phyloP scores from a whole-genome alignment of 92 coral and sea anemone species.

The Metridium senile region DNA sequence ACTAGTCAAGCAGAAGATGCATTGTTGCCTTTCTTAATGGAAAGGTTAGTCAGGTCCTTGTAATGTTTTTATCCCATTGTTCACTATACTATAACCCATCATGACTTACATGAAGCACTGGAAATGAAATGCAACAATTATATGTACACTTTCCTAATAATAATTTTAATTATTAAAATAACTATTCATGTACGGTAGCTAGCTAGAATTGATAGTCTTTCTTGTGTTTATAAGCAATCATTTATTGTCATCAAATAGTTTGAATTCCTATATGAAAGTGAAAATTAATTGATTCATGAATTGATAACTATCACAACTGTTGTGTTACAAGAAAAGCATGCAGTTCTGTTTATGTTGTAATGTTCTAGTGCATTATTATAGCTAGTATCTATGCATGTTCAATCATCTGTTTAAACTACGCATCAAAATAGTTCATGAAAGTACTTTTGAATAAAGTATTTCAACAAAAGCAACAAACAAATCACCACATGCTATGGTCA shows the following conservation, averaged over 20 bases:
- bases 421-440: background rate
- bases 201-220: background rate
- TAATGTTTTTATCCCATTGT: no score
- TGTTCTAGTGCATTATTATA: background rate
- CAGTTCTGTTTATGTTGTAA: background rate
- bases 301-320: background rate
- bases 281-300: background rate
- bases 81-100: no score
- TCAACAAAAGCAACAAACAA: background rate
- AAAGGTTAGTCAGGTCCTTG: no score
- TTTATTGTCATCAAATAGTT: background rate
- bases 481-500: background rate
- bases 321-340: background rate
- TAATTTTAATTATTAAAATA: no score
- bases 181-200: no score
- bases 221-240: background rate
- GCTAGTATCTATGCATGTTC: background rate
- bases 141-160: no score
- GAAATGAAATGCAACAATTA: no score
- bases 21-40: no score
- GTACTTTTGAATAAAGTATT: background rate
- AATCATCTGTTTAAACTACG: background rate
- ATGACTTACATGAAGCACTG: no score
- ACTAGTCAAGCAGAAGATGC: no score
- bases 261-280: background rate